Percentiles rank a stretch among this genome's conserved stretches.
Evolutionary conservation across 2,113 vertebrate species (phyloP).

Genomic region (Hippopotamus amphibius): DNA sequence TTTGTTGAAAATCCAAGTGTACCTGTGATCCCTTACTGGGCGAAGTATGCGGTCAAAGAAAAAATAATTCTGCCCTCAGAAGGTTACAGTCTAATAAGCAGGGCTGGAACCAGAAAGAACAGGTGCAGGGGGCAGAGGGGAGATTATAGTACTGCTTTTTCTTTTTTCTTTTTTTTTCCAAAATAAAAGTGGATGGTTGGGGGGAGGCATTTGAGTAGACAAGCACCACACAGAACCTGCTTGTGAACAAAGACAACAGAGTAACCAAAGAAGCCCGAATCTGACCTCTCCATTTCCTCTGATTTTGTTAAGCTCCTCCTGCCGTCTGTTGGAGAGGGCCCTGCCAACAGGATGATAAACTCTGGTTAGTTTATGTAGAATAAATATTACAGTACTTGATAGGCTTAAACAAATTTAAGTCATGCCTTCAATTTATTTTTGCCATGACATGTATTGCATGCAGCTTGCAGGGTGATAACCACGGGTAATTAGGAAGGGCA

Average conservation of each 20-base stretch:
- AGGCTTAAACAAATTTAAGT: background rate
- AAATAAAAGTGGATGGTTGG: background rate
- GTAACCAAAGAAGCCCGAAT: background rate
- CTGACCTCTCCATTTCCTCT: background rate
- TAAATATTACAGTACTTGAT: background rate
- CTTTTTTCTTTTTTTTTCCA: constrained; percentile 35
- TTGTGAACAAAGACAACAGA: background rate
- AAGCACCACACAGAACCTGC: background rate
- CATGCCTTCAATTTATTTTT: background rate
- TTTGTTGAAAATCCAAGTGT: background rate
- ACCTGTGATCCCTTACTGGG: background rate
- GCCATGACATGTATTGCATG: background rate
- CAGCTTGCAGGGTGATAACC: background rate
- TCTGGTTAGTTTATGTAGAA: background rate
- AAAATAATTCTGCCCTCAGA: background rate
- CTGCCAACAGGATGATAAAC: background rate
- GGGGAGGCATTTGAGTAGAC: no score
- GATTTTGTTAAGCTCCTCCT: background rate
- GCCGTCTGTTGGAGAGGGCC: background rate
- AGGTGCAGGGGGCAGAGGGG: background rate
- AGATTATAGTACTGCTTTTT: background rate
- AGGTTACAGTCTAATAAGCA: background rate
- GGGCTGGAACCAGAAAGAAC: background rate
- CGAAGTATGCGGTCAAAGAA: background rate
- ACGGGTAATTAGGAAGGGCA: background rate